These are phyloP conservation scores for Sylvilagus bachmani DNA, from an alignment of 2,113 vertebrate genomes.

Conservation along the genomic window DNA sequence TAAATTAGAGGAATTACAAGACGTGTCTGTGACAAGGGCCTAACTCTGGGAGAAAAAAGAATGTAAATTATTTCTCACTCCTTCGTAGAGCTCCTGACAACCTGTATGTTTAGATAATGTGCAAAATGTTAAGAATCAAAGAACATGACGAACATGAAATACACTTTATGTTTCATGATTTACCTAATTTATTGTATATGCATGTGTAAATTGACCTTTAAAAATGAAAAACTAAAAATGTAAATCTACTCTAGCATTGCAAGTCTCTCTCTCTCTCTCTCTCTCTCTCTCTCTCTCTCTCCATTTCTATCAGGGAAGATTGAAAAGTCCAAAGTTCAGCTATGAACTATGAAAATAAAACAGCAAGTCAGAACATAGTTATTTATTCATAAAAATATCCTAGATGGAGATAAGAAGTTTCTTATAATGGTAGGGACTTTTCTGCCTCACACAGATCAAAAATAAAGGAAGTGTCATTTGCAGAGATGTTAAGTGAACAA, in stretches of 20 bases:
- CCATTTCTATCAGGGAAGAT: slow-evolving; percentile 5
- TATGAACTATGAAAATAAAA: slow-evolving; percentile 52
- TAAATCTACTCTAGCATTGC: neutral
- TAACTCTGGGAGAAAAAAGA: neutral
- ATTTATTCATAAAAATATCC: slow-evolving; percentile 39
- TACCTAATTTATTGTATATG: neutral
- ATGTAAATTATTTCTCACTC: neutral
- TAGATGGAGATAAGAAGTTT: slow-evolving; percentile 43
- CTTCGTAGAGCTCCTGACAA: slow-evolving; percentile 13
- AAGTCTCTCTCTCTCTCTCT: too few species aligned
- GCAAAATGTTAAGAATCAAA: slow-evolving; percentile 15
- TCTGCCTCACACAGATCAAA: neutral
- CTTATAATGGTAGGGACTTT: slow-evolving; percentile 48
- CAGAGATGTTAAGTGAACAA: slow-evolving; percentile 30
- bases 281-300: neutral
- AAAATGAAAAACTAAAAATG: neutral
- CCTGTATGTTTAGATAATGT: neutral
- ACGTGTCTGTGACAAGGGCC: neutral
- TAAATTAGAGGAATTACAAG: neutral
- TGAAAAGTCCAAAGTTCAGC: neutral
- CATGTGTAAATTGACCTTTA: neutral
- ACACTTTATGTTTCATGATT: neutral
- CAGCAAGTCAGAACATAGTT: slow-evolving; percentile 7
- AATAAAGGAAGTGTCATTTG: slow-evolving; percentile 47
- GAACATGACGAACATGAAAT: neutral